phyloP scores from a whole-genome alignment of 2,113 vertebrate species.

The Pan paniscus region DNA sequence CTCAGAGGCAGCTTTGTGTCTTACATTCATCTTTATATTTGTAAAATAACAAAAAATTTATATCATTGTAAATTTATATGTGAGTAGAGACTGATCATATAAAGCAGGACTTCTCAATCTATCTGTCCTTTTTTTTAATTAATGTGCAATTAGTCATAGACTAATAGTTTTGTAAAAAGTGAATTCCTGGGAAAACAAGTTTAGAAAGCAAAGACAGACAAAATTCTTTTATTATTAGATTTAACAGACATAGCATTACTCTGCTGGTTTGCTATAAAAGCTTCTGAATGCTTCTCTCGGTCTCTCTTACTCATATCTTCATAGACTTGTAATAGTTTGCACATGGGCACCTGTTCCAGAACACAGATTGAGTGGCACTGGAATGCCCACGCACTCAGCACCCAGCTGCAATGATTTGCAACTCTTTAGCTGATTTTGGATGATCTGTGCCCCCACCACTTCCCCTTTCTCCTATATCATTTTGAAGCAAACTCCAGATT shows the following conservation, averaged over 20 bases:
- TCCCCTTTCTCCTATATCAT: neutral
- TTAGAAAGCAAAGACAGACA: neutral
- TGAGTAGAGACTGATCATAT: neutral
- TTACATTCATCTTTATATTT: neutral
- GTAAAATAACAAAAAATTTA: neutral
- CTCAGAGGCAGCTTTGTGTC: neutral
- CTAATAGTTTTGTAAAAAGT: neutral
- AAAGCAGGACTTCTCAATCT: neutral
- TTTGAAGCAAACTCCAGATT: neutral
- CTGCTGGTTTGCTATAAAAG: neutral
- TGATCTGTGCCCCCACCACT: neutral
- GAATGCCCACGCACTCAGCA: neutral
- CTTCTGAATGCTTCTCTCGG: neutral
- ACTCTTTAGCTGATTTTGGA: neutral
- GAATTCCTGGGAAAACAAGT: conserved; percentile 1
- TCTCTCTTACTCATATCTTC: neutral
- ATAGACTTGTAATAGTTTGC: neutral
- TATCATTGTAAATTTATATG: neutral
- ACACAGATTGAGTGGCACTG: too few species aligned
- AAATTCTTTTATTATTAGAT: conserved; percentile 10
- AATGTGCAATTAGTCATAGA: neutral
- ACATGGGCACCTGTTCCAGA: neutral
- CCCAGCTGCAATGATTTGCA: neutral
- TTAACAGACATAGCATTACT: neutral
- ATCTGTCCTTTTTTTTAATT: neutral